phyloP scores from a whole-genome alignment of 2,113 vertebrate species.

The Chaenogobius annularis region DNA sequence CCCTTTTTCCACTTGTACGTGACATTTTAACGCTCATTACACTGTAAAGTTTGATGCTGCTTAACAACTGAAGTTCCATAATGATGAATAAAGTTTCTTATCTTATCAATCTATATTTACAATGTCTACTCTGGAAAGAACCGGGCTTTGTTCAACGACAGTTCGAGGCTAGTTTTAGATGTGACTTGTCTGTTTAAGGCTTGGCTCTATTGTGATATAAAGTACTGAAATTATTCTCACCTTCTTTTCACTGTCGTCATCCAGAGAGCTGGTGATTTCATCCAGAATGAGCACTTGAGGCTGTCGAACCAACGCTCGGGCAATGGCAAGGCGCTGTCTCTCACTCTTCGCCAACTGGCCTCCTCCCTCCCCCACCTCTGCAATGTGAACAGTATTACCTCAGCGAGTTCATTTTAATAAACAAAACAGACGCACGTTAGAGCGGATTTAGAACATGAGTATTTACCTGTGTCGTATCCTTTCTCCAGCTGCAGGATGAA shows the following conservation, averaged over 20 bases:
- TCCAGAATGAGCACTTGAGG: slow-evolving; percentile 84
- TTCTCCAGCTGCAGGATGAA: slow-evolving; percentile 68
- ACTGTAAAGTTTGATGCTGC: too few relatives aligned
- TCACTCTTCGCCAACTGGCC: slow-evolving; percentile 81
- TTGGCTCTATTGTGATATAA: neutral
- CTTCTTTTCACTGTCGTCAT: slow-evolving; percentile 59
- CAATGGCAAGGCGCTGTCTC: slow-evolving; percentile 82
- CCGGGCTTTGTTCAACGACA: too few relatives aligned
- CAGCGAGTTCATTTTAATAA: neutral
- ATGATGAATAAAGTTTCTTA: neutral
- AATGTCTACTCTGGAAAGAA: too few relatives aligned
- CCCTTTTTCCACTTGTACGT: too few relatives aligned
- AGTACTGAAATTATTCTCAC: slow-evolving; percentile 19
- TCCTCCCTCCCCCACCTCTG: slow-evolving; percentile 81
- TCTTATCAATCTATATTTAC: neutral
- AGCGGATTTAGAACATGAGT: neutral
- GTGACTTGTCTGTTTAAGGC: too few relatives aligned
- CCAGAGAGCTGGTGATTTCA: slow-evolving; percentile 85
- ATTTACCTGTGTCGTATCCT: slow-evolving; percentile 71
- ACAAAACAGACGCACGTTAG: too few relatives aligned
- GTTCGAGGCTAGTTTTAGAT: too few relatives aligned
- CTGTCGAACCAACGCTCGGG: slow-evolving; percentile 80
- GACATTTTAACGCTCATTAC: too few relatives aligned
- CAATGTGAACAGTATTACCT: neutral
- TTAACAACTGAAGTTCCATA: neutral